Conservation (phyloP, 1,140 invertebrate genomes). For the Drosophila melanogaster region DNA sequence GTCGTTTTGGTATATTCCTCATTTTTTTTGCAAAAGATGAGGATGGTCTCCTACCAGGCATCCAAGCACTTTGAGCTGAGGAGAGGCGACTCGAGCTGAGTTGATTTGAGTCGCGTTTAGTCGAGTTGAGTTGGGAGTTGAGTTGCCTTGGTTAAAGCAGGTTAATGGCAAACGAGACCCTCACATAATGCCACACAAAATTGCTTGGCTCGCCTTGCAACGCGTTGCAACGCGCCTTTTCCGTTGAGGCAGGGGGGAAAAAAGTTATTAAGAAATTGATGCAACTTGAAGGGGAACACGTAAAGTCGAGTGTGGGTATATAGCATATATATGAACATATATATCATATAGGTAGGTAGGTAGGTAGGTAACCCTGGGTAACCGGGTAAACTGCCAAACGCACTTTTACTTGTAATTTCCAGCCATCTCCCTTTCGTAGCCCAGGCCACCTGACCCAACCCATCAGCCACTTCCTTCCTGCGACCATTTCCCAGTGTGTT, state of each 20-base stretch:
- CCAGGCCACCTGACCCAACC: slow-evolving; percentile 20
- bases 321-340: not conserved
- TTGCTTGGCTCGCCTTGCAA: slow-evolving; percentile 55
- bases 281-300: slow-evolving; percentile 40
- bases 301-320: not conserved
- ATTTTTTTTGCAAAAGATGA: not conserved
- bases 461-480: slow-evolving; percentile 71
- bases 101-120: slow-evolving; percentile 12
- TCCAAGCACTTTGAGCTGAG: slow-evolving; percentile 42
- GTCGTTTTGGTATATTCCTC: not conserved
- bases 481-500: slow-evolving; percentile 58
- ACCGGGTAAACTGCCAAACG: slow-evolving; percentile 70
- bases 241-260: slow-evolving; percentile 21
- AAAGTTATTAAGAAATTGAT: slow-evolving; percentile 82
- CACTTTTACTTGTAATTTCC: slow-evolving; percentile 69
- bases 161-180: slow-evolving; percentile 77
- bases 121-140: not conserved
- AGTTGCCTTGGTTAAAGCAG: slow-evolving; percentile 51
- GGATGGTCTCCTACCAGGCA: slow-evolving; percentile 29
- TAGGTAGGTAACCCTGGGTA: slow-evolving; percentile 49
- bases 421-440: slow-evolving; percentile 20
- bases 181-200: slow-evolving; percentile 79
- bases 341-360: slow-evolving; percentile 1
- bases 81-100: slow-evolving; percentile 21
- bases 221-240: slow-evolving; percentile 24